phyloP scores from a whole-genome alignment of 1,140 invertebrate species.

The Lineus longissimus region DNA sequence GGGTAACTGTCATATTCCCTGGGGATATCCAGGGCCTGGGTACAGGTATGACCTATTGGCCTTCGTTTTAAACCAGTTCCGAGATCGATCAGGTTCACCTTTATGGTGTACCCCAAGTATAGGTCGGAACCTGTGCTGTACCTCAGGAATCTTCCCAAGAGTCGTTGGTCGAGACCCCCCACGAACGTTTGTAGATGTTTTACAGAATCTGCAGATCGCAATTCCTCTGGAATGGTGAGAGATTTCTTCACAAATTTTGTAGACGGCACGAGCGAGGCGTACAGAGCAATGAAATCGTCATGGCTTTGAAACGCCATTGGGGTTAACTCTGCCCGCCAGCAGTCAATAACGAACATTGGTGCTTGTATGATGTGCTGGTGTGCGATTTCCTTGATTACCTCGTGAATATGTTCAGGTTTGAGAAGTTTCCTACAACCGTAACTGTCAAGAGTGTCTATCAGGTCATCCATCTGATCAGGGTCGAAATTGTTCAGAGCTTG shows the following conservation, averaged over 20 bases:
- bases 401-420: neutral
- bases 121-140: neutral
- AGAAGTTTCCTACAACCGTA: constrained; percentile 2
- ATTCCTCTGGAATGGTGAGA: neutral
- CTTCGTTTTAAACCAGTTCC: neutral
- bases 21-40: neutral
- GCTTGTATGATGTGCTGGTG: neutral
- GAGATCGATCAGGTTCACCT: neutral
- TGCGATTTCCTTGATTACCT: neutral
- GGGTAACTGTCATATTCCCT: neutral
- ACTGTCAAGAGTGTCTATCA: neutral
- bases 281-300: neutral
- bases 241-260: neutral
- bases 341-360: neutral
- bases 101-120: neutral
- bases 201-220: neutral
- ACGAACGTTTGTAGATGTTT: neutral
- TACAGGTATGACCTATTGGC: constrained; percentile 3
- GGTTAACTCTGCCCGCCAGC: neutral
- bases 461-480: no score
- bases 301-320: neutral
- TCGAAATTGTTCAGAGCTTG: neutral
- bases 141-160: neutral
- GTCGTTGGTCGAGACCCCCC: neutral
- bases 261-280: neutral